phyloP scores from a whole-genome alignment of 2,888 invertebrate species.

The Cryptocephalus moraei region DNA sequence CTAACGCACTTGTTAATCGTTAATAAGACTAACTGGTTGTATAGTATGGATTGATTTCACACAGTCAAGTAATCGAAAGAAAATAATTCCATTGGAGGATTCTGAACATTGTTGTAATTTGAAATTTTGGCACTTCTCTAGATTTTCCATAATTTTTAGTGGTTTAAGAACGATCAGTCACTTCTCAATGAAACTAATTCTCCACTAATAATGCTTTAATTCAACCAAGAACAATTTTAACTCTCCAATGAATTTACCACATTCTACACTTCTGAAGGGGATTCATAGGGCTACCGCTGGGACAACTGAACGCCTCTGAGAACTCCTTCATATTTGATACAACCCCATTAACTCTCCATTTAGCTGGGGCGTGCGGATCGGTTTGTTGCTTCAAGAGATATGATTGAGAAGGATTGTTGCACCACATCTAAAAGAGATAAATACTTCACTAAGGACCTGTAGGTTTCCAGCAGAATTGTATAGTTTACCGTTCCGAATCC shows the following conservation, averaged over 20 bases:
- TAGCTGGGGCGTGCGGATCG: constrained; percentile 16
- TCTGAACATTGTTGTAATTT: too few relatives aligned
- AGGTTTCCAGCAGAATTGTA: neutral
- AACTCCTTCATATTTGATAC: constrained; percentile 36
- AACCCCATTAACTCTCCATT: constrained; percentile 32
- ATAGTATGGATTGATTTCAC: too few relatives aligned
- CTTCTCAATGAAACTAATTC: too few relatives aligned
- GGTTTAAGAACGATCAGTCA: too few relatives aligned
- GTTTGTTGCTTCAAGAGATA: constrained; percentile 21
- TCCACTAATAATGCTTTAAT: too few relatives aligned
- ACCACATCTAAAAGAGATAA: constrained; percentile 30
- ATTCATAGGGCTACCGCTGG: constrained; percentile 31
- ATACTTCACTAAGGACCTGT: neutral
- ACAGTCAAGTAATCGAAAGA: too few relatives aligned
- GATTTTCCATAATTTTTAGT: too few relatives aligned
- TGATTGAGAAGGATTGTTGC: constrained; percentile 24
- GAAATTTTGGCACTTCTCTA: too few relatives aligned
- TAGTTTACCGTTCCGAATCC: constrained; percentile 34
- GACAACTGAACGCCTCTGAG: constrained; percentile 32
- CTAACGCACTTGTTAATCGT: too few relatives aligned
- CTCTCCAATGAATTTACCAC: constrained; percentile 22
- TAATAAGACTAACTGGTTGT: too few relatives aligned
- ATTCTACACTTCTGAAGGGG: constrained; percentile 31
- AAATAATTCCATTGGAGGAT: too few relatives aligned
- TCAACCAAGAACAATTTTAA: neutral